Evolutionary conservation across 2,113 vertebrate genomes (phyloP), one percentile per base, ranked within the genome.

Genomic region (Panthera tigris): DNA sequence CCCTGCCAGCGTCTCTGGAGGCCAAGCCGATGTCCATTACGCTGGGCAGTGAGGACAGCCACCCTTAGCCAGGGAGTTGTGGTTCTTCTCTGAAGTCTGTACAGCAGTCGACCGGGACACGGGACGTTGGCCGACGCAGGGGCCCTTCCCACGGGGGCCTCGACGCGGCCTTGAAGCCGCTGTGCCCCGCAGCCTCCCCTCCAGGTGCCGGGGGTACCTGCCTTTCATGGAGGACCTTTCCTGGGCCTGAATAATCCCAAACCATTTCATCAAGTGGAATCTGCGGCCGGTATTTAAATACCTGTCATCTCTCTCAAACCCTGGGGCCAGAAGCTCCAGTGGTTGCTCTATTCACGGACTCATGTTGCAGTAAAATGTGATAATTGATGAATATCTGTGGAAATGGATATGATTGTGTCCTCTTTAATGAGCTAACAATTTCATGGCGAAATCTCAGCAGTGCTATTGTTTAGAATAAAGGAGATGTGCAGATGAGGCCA

Each of bases 401-500:
- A 94, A 98, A 93, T 97, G 76, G 97, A 95, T 98, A 93, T 50
- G 94, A 95, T 97, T 98, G 93, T 98, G 93, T 91, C 97, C 94
- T 97, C 97, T 97, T 95, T 98, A 98, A 99, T 97, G 98, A 98
- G 97, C 98, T 97, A 97, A 98, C 97, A 98, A 92, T 98, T 98
- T 98, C 84, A 95, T 92, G 91, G 78, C 57, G 87, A 98, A 98
- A 98, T 97, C 91, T 97, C 97, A 98, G 94, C 97, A 98, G 97
- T 96, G 94, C 97, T 94, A 95, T 98, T 98, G 98, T 98, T 98
- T 96, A 88, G 95, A 97, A 98, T 95, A 98, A 98, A 96, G 93
- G 82, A 97, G 95, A 88, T 97, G 97, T 98, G 98, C 98, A 98
- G 97, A 98, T 98, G 98, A 98, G 98, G 84, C 97, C 84, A 71